These are phyloP conservation scores for Ceratotherium simum DNA, from an alignment of 2,113 vertebrate genomes.

Conservation along the genomic window DNA sequence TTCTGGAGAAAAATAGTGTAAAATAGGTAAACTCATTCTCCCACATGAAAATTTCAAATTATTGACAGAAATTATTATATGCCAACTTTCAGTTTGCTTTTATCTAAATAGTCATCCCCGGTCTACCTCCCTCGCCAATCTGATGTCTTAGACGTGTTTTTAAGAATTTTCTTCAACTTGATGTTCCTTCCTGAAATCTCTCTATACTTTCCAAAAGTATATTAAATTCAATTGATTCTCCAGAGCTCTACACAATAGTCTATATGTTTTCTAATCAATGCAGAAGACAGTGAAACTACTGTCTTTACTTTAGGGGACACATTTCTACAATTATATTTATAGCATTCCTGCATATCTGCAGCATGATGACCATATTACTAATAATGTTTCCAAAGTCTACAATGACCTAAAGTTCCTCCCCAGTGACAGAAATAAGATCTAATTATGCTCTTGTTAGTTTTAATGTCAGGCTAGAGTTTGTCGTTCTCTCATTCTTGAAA, in stretches of 20 bases:
- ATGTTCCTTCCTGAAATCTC: not conserved
- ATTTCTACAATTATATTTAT: not conserved
- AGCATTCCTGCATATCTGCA: not conserved
- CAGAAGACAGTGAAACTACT: not conserved
- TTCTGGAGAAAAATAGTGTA: not conserved
- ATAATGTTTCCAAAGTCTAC: not conserved
- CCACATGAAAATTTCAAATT: not conserved
- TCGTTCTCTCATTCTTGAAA: conserved; percentile 8
- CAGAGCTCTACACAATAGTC: not conserved
- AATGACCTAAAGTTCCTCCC: not conserved
- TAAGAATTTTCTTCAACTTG: not conserved
- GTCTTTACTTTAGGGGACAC: not conserved
- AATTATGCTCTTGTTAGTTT: not conserved
- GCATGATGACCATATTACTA: not conserved
- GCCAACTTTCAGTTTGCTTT: not conserved
- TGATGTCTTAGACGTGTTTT: not conserved
- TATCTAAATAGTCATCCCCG: not conserved
- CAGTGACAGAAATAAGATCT: not conserved
- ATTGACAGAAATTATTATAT: not conserved
- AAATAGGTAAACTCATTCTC: not conserved
- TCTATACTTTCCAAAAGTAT: not conserved
- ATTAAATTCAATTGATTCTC: not conserved
- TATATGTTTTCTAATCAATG: not conserved
- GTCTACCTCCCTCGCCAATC: not conserved
- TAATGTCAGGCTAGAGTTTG: not conserved